These are phyloP conservation scores for Microchrysa polita DNA, from an alignment of 2,888 invertebrate species.

Conservation along the genomic window DNA sequence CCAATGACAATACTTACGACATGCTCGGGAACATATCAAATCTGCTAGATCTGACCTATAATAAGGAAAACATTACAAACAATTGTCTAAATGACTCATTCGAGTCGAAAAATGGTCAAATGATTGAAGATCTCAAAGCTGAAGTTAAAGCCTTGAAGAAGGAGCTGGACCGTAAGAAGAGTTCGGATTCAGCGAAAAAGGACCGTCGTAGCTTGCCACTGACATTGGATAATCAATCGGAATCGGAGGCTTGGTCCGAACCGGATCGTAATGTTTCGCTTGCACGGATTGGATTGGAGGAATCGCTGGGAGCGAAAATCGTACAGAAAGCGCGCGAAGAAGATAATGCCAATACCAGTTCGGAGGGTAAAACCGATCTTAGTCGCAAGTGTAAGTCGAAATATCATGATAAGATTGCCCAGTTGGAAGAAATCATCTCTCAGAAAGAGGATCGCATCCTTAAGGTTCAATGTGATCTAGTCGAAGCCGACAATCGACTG, in stretches of 20 bases:
- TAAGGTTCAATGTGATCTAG: conserved; percentile 59
- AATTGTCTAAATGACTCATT: conserved; percentile 57
- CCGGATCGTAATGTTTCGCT: conserved; percentile 84
- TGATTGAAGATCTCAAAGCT: conserved; percentile 56
- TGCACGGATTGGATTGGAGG: conserved; percentile 78
- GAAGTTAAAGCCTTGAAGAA: conserved; percentile 59
- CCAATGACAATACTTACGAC: conserved; percentile 66
- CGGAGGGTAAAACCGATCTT: conserved; percentile 53
- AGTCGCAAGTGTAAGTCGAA: conserved; percentile 56
- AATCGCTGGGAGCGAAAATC: conserved; percentile 57
- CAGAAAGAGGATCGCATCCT: conserved; percentile 65
- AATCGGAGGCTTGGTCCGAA: conserved; percentile 89
- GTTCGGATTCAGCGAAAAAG: conserved; percentile 51
- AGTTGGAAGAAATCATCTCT: conserved; percentile 62
- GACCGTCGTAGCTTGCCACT: conserved; percentile 60
- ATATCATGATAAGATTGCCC: conserved; percentile 63
- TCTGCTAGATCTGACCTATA: conserved; percentile 57
- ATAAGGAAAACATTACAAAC: conserved; percentile 55
- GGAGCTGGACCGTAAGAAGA: conserved; percentile 56
- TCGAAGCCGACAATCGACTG: conserved; percentile 61
- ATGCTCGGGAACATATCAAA: conserved; percentile 66
- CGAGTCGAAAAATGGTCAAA: neutral
- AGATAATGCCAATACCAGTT: conserved; percentile 47
- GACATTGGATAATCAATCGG: conserved; percentile 64
- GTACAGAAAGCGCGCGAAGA: conserved; percentile 57